Base-by-base conservation (phyloP, 1,140 invertebrate genomes). In the Bombus sylvicola region DNA sequence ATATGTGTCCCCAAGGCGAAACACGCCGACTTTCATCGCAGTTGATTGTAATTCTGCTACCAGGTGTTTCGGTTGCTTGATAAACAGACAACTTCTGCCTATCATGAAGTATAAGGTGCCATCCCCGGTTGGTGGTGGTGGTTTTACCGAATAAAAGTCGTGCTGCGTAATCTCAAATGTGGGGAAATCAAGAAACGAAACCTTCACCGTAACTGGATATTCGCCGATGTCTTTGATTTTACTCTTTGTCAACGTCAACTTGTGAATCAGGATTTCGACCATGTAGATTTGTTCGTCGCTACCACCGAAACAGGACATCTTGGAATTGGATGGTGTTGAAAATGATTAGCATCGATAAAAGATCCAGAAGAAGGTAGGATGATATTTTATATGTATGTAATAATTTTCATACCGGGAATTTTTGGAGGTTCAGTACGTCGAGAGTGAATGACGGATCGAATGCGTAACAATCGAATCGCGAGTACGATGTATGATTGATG, bases 171-270 rank as follows among this genome's bases (percentile, higher is more conserved):
- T 91, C 78, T 93, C 91, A 86, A 95, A 93, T 62, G 93, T 88
- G 10, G 95, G 94, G 71, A 95, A 93, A 81, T 95, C 92, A 79
- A 95, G 90, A 83, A 95, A 93, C 74, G 93, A 94, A 57, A 95
- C 89, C 88, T 93, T 93, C 59, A 95, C 89, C 74, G 90, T 84
- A 18, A 95, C 76, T 22, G 89, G 86, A 69, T 86, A 77, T 74
- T 91, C 91, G 31, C 80, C 87, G 53, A 93, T 87, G 73, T 94
- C 94, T 83, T 95, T 90, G 57, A 93, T 90, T 88, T 93, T 94
- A 72, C 84, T 72, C 37, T 73, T 53, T 41, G 91, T 91, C 71
- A 95, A 88, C 80, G 90, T 90, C 9, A 95, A 76, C 74, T 92
- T 93, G 59, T 94, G 87, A 77, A 95, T 88, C 75, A 89, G 88